phyloP scores from a whole-genome alignment of 2,888 invertebrate genomes.

The Ditylenchus weischeri region DNA sequence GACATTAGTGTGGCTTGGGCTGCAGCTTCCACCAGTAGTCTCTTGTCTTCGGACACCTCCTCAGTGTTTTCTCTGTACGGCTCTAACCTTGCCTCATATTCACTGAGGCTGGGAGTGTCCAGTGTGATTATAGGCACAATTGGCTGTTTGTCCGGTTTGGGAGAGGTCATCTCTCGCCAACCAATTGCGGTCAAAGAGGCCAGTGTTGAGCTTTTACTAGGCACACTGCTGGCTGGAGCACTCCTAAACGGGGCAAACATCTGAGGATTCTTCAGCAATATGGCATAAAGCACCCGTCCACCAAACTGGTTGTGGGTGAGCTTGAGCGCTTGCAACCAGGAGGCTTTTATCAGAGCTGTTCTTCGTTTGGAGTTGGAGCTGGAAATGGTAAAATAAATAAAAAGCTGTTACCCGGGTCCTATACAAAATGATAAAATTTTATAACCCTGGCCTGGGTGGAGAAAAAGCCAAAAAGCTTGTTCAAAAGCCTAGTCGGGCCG shows the following conservation, averaged over 20 bases:
- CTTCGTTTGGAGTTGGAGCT: slow-evolving; percentile 29
- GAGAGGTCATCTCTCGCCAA: too few species aligned
- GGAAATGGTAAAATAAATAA: neutral
- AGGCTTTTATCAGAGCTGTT: slow-evolving; percentile 35
- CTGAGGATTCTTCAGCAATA: slow-evolving; percentile 47
- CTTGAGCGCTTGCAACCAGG: slow-evolving; percentile 44
- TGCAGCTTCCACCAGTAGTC: neutral
- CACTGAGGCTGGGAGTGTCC: neutral
- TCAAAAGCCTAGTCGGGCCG: too few species aligned
- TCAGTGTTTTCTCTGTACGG: neutral
- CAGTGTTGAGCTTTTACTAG: neutral
- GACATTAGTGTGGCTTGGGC: slow-evolving; percentile 7
- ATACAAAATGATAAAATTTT: too few species aligned
- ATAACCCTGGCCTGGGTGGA: too few species aligned
- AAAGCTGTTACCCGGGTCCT: too few species aligned
- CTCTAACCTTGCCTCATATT: neutral
- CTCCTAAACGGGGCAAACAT: slow-evolving; percentile 38
- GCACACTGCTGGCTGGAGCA: neutral
- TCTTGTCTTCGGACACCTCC: neutral
- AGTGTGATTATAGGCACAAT: slow-evolving; percentile 5
- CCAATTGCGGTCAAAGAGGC: neutral
- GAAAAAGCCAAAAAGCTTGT: too few species aligned
- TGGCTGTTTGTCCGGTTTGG: too few species aligned
- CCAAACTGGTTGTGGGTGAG: slow-evolving; percentile 50
- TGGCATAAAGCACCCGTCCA: slow-evolving; percentile 47